Evolutionary conservation across 2,797 vertebrate genomes (phyloP).

Genomic region (Diplodus sargus): DNA sequence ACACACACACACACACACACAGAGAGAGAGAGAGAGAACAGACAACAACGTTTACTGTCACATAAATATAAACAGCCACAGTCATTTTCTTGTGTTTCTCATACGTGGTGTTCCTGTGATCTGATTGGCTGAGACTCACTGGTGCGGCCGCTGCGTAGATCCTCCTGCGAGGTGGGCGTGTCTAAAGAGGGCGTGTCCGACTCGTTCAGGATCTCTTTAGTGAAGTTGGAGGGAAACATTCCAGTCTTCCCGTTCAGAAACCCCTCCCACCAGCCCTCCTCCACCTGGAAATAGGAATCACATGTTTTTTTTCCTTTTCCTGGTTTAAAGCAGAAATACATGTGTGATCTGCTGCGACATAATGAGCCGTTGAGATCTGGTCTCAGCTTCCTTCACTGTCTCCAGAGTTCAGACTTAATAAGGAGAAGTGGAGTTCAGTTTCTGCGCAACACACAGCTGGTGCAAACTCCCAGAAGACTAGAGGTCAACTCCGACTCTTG

Average conservation of each 20-base stretch:
- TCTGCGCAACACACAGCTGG: background rate
- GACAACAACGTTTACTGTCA: background rate
- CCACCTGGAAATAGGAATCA: constrained; percentile 84
- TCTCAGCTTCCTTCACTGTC: background rate
- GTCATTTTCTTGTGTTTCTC: background rate
- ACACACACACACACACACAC: constrained; percentile 34
- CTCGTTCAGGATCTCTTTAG: constrained; percentile 89
- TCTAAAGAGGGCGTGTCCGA: constrained; percentile 84
- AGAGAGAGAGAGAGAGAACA: constrained; percentile 4
- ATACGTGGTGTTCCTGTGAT: background rate
- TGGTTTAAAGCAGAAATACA: background rate
- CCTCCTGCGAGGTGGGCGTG: constrained; percentile 88
- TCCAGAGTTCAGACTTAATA: background rate
- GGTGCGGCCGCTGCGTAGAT: constrained; percentile 86
- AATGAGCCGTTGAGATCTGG: background rate
- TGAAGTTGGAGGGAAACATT: constrained; percentile 99
- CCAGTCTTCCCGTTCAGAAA: constrained; percentile 93
- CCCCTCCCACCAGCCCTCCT: constrained; percentile 99
- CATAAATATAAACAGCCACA: background rate
- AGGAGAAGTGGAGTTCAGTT: background rate
- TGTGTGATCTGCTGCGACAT: background rate
- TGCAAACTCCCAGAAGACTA: background rate
- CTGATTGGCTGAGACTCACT: constrained; percentile 84
- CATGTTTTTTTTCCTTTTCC: no score
- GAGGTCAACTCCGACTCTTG: background rate